phyloP scores from a whole-genome alignment of 2,797 vertebrate genomes.

The Platalea minor region DNA sequence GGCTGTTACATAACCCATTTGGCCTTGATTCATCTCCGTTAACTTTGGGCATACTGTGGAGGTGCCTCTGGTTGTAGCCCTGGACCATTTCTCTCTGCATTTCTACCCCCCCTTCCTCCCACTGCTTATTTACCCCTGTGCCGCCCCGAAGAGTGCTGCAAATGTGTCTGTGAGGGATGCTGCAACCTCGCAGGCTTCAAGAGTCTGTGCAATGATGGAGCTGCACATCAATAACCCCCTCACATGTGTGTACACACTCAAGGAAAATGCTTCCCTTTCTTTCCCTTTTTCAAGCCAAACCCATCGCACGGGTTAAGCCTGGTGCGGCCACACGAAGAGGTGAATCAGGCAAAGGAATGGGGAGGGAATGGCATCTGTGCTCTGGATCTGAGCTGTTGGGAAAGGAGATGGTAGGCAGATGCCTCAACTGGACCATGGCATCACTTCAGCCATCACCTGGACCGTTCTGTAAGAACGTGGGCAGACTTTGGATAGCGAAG shows the following conservation, averaged over 20 bases:
- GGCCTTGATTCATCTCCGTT: conserved; percentile 22
- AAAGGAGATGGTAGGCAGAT: background rate
- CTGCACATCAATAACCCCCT: background rate
- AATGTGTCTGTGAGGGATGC: background rate
- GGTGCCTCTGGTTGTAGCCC: background rate
- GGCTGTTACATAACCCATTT: conserved; percentile 6
- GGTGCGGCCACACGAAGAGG: accelerated
- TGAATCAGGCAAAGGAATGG: background rate
- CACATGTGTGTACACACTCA: accelerated
- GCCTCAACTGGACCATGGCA: background rate
- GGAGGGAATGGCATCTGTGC: background rate
- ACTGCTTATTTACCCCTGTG: background rate
- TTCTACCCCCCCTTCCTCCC: background rate
- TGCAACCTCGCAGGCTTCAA: background rate
- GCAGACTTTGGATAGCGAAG: background rate
- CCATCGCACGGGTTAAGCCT: background rate
- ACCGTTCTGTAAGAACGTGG: background rate
- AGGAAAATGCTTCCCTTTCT: background rate
- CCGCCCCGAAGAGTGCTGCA: background rate
- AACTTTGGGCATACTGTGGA: background rate
- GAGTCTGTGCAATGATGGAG: background rate
- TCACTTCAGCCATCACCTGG: background rate
- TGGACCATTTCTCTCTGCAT: background rate
- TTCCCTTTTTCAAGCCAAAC: background rate
- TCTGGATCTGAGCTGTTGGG: background rate